These are phyloP conservation scores for Sporophila hypoxantha DNA, from an alignment of 2,113 vertebrate species.

Conservation along the genomic window DNA sequence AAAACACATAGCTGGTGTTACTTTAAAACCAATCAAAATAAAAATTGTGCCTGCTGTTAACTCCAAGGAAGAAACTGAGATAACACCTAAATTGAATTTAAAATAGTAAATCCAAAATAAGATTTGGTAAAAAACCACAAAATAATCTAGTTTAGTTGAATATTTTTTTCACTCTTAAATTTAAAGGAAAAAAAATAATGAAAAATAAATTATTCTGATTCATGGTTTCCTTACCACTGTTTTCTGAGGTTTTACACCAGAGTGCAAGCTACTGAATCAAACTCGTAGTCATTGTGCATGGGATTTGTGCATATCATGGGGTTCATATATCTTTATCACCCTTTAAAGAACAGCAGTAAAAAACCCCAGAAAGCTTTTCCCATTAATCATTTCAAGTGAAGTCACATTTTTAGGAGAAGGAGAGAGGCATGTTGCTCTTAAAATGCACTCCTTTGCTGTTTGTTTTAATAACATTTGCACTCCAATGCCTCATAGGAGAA, in stretches of 20 bases:
- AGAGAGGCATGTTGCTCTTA: conserved; percentile 5
- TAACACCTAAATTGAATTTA: not conserved
- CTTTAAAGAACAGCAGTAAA: conserved; percentile 52
- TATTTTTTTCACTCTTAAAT: not conserved
- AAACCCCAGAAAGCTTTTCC: not conserved
- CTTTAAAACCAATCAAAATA: not conserved
- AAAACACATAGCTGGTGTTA: not conserved
- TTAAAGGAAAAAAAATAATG: not conserved
- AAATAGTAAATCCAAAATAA: not conserved
- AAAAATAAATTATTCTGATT: conserved; percentile 37
- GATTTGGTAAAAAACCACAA: not conserved
- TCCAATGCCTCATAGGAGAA: not conserved
- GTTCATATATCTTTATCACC: conserved; percentile 58
- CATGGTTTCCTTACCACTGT: conserved; percentile 15
- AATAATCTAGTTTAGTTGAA: not conserved
- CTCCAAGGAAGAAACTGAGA: not conserved
- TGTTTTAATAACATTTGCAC: conserved; percentile 36
- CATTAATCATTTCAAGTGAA: conserved; percentile 45
- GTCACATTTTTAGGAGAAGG: conserved; percentile 9
- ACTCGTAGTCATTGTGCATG: not conserved
- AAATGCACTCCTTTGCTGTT: conserved; percentile 12
- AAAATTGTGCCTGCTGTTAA: not conserved
- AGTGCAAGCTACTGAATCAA: conserved; percentile 42
- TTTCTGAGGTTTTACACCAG: conserved; percentile 25
- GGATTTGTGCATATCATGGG: conserved; percentile 49